A percentile compares a stretch with the other conserved stretches of the same genome.
phyloP scores from a whole-genome alignment of 2,797 vertebrate species.

The Tragelaphus eurycerus region DNA sequence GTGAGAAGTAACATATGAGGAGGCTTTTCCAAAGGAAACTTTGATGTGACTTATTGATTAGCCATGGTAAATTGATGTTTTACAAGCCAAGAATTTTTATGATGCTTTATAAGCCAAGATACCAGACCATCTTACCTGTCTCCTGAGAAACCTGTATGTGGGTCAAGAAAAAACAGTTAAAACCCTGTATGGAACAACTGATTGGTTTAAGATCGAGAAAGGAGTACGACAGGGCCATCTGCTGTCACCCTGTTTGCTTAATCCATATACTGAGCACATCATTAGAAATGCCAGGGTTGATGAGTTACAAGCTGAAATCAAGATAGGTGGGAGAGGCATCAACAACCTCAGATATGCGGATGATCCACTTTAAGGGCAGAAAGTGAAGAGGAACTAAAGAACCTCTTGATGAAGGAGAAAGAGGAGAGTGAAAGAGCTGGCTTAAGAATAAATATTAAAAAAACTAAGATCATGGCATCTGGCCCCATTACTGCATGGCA shows the following conservation, averaged over 20 bases:
- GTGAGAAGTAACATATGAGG: not conserved
- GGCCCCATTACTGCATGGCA: not conserved
- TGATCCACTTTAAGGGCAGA: not conserved
- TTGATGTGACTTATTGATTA: not conserved
- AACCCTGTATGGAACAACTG: not conserved
- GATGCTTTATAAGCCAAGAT: not conserved
- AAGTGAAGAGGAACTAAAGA: not conserved
- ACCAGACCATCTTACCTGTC: not conserved
- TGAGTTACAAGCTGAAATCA: not conserved
- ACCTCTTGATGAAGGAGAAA: not conserved
- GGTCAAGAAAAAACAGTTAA: not conserved
- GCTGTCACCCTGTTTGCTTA: not conserved
- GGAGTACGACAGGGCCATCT: fast-evolving
- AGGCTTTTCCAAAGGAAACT: not conserved
- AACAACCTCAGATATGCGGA: not conserved
- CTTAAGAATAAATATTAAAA: not conserved
- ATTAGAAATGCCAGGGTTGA: not conserved
- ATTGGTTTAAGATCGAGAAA: not conserved
- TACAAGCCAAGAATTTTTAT: not conserved
- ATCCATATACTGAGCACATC: not conserved
- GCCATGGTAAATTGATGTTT: not conserved
- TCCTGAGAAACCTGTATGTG: not conserved
- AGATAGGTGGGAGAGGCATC: not conserved
- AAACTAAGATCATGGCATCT: not conserved
- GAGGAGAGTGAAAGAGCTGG: not conserved